Conservation (phyloP, 2,113 vertebrate species). For the Jaculus jaculus region DNA sequence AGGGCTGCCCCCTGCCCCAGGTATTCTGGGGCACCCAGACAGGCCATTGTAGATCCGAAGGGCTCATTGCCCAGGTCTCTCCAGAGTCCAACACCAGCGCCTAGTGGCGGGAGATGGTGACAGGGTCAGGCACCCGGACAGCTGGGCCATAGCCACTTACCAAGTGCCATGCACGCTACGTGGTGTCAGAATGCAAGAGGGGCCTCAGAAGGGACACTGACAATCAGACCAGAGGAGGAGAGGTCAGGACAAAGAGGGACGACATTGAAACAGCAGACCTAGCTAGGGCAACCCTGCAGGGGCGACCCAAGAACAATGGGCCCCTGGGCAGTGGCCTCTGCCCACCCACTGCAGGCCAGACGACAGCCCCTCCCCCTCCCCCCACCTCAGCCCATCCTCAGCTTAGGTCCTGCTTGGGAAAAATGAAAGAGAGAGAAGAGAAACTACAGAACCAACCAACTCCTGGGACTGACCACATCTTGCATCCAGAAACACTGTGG, state of each 20-base stretch:
- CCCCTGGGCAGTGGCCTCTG: background rate
- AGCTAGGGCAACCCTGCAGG: background rate
- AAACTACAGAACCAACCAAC: background rate
- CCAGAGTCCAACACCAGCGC: background rate
- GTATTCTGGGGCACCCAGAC: background rate
- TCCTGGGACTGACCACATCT: background rate
- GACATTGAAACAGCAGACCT: background rate
- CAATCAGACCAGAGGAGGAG: background rate
- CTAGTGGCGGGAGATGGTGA: background rate
- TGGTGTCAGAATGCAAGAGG: background rate
- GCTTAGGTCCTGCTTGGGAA: background rate
- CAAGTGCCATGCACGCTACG: background rate
- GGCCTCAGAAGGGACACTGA: background rate
- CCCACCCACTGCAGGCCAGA: background rate
- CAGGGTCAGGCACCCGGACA: background rate
- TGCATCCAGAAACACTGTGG: background rate
- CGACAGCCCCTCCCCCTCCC: background rate
- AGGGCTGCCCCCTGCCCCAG: background rate
- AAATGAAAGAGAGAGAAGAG: background rate
- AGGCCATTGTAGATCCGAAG: background rate
- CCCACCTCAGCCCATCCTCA: background rate
- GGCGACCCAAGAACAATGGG: background rate
- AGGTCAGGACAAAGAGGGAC: background rate
- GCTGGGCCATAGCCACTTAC: background rate
- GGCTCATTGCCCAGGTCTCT: background rate